phyloP scores from a whole-genome alignment of 1,140 invertebrate genomes.

The Psilanteris sp. region DNA sequence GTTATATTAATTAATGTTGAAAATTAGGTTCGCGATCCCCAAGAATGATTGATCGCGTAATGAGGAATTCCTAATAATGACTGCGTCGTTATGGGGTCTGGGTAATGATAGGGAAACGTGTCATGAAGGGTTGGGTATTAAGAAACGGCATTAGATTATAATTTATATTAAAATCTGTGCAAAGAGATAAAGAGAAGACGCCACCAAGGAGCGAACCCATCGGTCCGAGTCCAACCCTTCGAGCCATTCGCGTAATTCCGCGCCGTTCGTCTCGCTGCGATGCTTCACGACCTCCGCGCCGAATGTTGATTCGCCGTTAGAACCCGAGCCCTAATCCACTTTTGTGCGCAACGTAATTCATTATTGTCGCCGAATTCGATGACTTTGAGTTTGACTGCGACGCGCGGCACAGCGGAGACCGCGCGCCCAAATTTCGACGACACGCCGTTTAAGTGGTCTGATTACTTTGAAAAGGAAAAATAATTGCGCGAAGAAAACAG shows the following conservation, averaged over 20 bases:
- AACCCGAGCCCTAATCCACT: not conserved
- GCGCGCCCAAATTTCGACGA: not conserved
- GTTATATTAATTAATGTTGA: conserved; percentile 76
- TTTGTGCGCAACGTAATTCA: no score
- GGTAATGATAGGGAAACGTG: conserved; percentile 60
- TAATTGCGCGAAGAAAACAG: conserved; percentile 63
- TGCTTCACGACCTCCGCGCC: conserved; percentile 43
- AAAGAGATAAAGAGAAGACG: conserved; percentile 76
- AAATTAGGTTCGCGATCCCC: conserved; percentile 74
- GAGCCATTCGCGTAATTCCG: conserved; percentile 70
- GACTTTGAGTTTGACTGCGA: not conserved
- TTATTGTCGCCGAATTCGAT: not conserved
- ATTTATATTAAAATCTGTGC: conserved; percentile 80
- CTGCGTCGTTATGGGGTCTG: conserved; percentile 69
- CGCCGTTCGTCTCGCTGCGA: conserved; percentile 22
- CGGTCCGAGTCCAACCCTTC: conserved; percentile 73
- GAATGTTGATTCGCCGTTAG: conserved; percentile 24
- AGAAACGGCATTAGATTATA: conserved; percentile 80
- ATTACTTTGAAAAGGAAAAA: conserved; percentile 71
- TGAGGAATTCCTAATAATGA: conserved; percentile 79
- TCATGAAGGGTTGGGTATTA: conserved; percentile 70
- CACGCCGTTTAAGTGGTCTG: conserved; percentile 59
- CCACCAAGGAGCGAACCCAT: conserved; percentile 55
- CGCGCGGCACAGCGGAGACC: no score
- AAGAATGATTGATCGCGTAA: conserved; percentile 78